phyloP scores from a whole-genome alignment of 2,888 invertebrate species.

The Amphipyra tragopoginis region DNA sequence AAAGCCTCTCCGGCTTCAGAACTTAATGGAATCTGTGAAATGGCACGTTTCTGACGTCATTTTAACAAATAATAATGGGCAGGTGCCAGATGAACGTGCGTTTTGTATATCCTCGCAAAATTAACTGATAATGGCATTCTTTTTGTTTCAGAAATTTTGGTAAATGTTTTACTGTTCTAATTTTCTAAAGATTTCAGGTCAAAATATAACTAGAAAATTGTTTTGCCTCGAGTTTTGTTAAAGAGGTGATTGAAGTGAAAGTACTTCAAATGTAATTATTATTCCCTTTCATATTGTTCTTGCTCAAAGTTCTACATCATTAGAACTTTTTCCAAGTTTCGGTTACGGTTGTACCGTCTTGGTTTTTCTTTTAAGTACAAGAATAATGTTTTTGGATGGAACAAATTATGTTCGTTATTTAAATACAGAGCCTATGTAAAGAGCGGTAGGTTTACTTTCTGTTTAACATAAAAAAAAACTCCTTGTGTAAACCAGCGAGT shows the following conservation, averaged over 20 bases:
- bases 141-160: conserved; percentile 11
- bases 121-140: conserved; percentile 12
- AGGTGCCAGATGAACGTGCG: conserved; percentile 55
- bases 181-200: neutral
- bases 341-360: conserved; percentile 25
- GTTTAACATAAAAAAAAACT: too few species aligned
- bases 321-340: conserved; percentile 40
- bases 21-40: conserved; percentile 66
- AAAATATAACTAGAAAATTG: conserved; percentile 5
- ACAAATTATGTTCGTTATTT: conserved; percentile 24
- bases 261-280: conserved; percentile 34
- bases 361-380: conserved; percentile 14
- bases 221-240: conserved; percentile 9
- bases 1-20: conserved; percentile 60
- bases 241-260: conserved; percentile 7
- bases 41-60: conserved; percentile 59
- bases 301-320: conserved; percentile 44
- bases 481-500: neutral
- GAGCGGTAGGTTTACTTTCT: too few species aligned
- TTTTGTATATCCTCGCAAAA: conserved; percentile 26
- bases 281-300: conserved; percentile 42
- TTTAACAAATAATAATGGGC: conserved; percentile 58
- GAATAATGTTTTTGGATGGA: conserved; percentile 12
- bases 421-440: neutral
- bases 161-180: conserved; percentile 13